These are phyloP conservation scores for Ganaspis brasiliensis DNA, from an alignment of 2,888 invertebrate genomes.

Conservation along the genomic window DNA sequence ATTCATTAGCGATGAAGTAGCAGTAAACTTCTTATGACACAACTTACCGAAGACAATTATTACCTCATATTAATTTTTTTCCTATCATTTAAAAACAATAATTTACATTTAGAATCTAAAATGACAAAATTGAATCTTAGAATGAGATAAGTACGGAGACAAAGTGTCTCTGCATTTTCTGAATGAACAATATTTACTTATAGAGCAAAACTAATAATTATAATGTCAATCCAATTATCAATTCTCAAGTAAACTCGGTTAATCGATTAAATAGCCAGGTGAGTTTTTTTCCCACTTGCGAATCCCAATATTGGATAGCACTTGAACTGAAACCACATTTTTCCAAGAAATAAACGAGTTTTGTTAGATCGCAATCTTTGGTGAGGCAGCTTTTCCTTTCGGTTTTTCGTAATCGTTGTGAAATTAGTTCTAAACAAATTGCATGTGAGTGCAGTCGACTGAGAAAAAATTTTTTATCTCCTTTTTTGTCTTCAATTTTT, in stretches of 20 bases:
- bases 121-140: too few relatives aligned
- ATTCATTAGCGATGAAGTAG: neutral
- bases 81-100: neutral
- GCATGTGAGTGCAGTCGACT: neutral
- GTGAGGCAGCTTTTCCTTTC: slow-evolving; percentile 30
- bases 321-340: neutral
- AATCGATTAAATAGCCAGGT: slow-evolving; percentile 11
- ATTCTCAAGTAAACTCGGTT: neutral
- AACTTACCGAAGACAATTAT: neutral
- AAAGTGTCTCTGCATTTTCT: too few relatives aligned
- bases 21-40: neutral
- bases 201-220: too few relatives aligned
- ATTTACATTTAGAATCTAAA: too few relatives aligned
- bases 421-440: slow-evolving; percentile 23
- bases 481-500: neutral
- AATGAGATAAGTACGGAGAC: too few relatives aligned
- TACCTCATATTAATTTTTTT: neutral
- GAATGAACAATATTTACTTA: too few relatives aligned
- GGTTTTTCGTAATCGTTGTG: slow-evolving; percentile 15
- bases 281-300: neutral
- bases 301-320: slow-evolving; percentile 22
- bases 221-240: neutral
- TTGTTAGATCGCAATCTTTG: slow-evolving; percentile 22
- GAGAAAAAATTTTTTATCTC: neutral
- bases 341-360: slow-evolving; percentile 30